Evolutionary conservation across 2,797 vertebrate genomes (phyloP).

Genomic region (Helarctos malayanus): DNA sequence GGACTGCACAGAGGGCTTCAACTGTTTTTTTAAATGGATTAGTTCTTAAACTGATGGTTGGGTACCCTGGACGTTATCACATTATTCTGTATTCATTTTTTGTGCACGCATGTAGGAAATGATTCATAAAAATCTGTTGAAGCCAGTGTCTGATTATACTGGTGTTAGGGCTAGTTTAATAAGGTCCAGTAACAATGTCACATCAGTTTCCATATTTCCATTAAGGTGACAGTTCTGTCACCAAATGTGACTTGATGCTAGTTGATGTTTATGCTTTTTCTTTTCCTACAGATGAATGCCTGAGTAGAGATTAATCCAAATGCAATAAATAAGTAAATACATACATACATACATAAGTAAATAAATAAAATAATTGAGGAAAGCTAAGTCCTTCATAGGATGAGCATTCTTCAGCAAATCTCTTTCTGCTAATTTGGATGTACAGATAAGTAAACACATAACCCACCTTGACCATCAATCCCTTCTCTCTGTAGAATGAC

Average conservation of each 20-base stretch:
- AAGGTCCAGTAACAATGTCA: background rate
- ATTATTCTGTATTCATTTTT: background rate
- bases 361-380: background rate
- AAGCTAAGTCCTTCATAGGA: background rate
- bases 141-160: background rate
- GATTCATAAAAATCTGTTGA: background rate
- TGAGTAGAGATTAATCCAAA: background rate
- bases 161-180: background rate
- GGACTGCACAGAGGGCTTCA: background rate
- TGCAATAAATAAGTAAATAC: background rate
- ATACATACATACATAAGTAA: no score
- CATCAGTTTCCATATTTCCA: background rate
- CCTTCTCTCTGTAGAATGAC: background rate
- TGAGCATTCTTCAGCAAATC: slow-evolving; percentile 26
- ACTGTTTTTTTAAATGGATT: background rate
- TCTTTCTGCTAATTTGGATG: background rate
- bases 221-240: background rate
- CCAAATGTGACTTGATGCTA: background rate
- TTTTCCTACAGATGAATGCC: slow-evolving; percentile 22
- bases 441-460: background rate
- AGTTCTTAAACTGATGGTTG: background rate
- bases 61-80: background rate
- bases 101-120: background rate
- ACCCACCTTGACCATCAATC: background rate
- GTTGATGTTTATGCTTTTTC: background rate